Evolutionary conservation across 2,797 vertebrate species (phyloP).

Genomic region (Hemitrygon akajei): DNA sequence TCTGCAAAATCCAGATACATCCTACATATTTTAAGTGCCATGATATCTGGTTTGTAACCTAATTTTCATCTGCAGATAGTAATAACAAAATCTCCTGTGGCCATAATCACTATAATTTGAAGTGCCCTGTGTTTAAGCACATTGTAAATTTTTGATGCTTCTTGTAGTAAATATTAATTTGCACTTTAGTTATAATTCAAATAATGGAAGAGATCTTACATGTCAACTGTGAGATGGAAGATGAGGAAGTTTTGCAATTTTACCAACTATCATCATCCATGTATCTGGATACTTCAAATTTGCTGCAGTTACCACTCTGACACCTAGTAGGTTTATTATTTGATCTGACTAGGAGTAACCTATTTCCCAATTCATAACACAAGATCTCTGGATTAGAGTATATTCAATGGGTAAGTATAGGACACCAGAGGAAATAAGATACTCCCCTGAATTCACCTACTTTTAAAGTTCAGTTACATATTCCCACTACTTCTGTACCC

Average conservation of each 20-base stretch:
- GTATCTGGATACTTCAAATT: background rate
- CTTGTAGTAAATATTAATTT: background rate
- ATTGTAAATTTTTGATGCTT: background rate
- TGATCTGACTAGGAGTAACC: background rate
- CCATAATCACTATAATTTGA: background rate
- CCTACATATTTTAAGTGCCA: no score
- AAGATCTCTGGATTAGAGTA: background rate
- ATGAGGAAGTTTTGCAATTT: no score
- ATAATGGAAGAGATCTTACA: background rate
- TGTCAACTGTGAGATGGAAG: no score
- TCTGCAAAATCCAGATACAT: no score
- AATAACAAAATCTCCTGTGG: no score
- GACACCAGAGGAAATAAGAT: no score
- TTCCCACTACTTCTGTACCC: no score
- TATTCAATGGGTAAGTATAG: background rate
- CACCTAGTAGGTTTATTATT: background rate
- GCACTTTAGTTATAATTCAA: background rate
- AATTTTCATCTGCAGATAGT: no score
- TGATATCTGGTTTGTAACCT: no score
- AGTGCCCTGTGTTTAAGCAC: background rate
- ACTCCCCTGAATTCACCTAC: no score
- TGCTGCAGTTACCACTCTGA: background rate
- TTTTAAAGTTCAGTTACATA: no score
- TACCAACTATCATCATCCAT: no score
- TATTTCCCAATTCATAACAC: background rate